Percentiles rank a stretch among this genome's conserved stretches.
These are phyloP conservation scores for Siderastrea siderea DNA, from an alignment of 92 coral and sea anemone species.

Conservation along the genomic window DNA sequence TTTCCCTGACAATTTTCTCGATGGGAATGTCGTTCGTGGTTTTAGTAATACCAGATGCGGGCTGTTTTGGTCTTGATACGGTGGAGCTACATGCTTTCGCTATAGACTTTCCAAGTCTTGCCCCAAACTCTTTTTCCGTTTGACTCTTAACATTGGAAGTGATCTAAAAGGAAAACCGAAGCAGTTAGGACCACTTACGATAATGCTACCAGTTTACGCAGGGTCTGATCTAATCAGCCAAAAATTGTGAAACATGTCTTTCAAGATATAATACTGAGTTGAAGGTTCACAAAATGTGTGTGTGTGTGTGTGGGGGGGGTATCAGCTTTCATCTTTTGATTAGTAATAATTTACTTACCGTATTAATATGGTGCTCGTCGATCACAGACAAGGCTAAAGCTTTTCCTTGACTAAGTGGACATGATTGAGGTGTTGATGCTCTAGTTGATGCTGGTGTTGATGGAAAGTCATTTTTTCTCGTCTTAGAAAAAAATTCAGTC, in stretches of 20 bases:
- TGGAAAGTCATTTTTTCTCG: slow-evolving; percentile 1
- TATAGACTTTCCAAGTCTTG: slow-evolving; percentile 54
- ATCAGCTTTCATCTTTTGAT: neutral
- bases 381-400: slow-evolving; percentile 28
- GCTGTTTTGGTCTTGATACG: slow-evolving; percentile 15
- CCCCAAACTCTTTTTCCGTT: slow-evolving; percentile 57
- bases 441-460: slow-evolving; percentile 15
- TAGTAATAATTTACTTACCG: slow-evolving; percentile 22
- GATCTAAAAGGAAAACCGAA: slow-evolving; percentile 5
- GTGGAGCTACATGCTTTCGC: slow-evolving; percentile 24
- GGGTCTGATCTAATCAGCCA: neutral
- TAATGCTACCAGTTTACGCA: too few relatives aligned
- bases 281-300: slow-evolving; percentile 6
- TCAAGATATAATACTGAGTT: too few relatives aligned
- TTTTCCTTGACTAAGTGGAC: slow-evolving; percentile 18
- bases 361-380: slow-evolving; percentile 17
- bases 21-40: slow-evolving; percentile 10
- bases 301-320: too few relatives aligned
- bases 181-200: slow-evolving; percentile 9
- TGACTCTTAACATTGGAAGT: slow-evolving; percentile 13
- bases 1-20: slow-evolving; percentile 39
- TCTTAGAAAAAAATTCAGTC: slow-evolving; percentile 12
- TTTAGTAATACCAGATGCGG: neutral
- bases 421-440: slow-evolving; percentile 22
- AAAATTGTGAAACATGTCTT: neutral